These are phyloP conservation scores for Bombus pyrosoma DNA, from an alignment of 1,140 invertebrate species.

Conservation along the genomic window DNA sequence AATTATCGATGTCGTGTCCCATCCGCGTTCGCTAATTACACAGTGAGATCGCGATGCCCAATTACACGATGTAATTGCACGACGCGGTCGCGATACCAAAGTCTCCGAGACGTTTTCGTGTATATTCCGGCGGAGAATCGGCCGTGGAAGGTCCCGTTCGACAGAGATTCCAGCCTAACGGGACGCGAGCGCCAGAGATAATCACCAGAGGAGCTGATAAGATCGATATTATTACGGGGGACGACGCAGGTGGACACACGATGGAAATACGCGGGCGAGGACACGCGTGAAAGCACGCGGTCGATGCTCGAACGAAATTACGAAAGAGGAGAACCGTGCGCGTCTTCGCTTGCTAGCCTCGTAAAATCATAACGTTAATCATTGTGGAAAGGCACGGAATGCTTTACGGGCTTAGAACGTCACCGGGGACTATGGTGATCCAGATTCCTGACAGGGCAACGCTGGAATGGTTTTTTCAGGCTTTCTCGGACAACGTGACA, in stretches of 20 bases:
- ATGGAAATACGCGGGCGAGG: constrained; percentile 58
- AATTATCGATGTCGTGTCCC: constrained; percentile 31
- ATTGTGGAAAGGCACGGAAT: constrained; percentile 9
- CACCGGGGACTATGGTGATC: constrained; percentile 26
- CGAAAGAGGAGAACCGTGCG: constrained; percentile 42
- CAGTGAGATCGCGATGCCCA: constrained; percentile 39
- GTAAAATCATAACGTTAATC: constrained; percentile 61
- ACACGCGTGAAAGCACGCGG: constrained; percentile 57
- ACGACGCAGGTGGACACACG: constrained; percentile 43
- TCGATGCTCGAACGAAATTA: constrained; percentile 50
- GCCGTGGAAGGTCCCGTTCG: constrained; percentile 45
- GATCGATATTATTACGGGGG: constrained; percentile 64
- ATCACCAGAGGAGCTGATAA: constrained; percentile 60
- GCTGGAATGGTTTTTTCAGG: neutral
- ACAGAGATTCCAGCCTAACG: constrained; percentile 63
- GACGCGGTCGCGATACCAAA: constrained; percentile 30
- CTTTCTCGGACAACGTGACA: neutral
- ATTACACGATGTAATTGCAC: constrained; percentile 57
- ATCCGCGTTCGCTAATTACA: constrained; percentile 44
- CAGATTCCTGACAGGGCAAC: constrained; percentile 33
- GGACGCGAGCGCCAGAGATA: constrained; percentile 57
- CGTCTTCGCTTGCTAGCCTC: constrained; percentile 25
- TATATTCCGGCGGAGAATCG: constrained; percentile 39
- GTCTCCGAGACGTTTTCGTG: constrained; percentile 6
- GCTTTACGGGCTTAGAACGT: constrained; percentile 25